Conservation (phyloP, 2,113 vertebrate species). For the Sylvia atricapilla region DNA sequence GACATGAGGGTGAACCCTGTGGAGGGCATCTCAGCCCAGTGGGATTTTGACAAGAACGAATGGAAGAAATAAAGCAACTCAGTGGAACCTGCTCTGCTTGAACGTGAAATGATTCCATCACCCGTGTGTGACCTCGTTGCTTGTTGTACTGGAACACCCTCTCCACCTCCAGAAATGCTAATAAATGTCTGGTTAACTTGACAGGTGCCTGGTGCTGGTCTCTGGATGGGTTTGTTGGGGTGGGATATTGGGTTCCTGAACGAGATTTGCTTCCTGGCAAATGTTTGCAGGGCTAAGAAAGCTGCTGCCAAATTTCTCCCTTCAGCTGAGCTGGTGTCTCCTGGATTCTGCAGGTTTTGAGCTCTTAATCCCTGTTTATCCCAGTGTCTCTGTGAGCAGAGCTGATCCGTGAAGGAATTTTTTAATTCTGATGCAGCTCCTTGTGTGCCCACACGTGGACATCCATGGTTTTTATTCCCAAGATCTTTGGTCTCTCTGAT, state of each 20-base stretch:
- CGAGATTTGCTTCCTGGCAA: rapidly evolving
- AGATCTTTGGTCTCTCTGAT: not conserved
- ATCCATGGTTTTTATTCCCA: not conserved
- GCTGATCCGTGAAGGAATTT: not conserved
- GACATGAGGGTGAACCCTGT: conserved; percentile 90
- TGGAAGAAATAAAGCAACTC: conserved; percentile 90
- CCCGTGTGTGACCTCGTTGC: conserved; percentile 64
- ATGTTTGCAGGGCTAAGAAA: not conserved
- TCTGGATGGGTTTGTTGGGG: not conserved
- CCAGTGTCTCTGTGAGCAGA: not conserved
- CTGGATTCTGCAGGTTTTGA: not conserved
- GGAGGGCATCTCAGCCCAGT: conserved; percentile 84
- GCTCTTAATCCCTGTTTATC: not conserved
- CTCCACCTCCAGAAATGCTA: conserved; percentile 72
- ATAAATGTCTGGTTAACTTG: conserved; percentile 79
- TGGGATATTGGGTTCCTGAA: not conserved
- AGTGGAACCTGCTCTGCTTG: not conserved
- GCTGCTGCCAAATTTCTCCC: not conserved
- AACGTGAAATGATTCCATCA: conserved; percentile 11
- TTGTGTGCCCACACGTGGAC: not conserved
- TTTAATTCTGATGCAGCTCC: not conserved
- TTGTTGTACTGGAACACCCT: conserved; percentile 74
- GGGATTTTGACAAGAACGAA: conserved; percentile 93
- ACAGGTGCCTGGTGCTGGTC: not conserved
- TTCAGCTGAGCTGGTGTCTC: not conserved